These are phyloP conservation scores for Lophura swinhoii DNA, from an alignment of 2,797 vertebrate species.

Conservation along the genomic window DNA sequence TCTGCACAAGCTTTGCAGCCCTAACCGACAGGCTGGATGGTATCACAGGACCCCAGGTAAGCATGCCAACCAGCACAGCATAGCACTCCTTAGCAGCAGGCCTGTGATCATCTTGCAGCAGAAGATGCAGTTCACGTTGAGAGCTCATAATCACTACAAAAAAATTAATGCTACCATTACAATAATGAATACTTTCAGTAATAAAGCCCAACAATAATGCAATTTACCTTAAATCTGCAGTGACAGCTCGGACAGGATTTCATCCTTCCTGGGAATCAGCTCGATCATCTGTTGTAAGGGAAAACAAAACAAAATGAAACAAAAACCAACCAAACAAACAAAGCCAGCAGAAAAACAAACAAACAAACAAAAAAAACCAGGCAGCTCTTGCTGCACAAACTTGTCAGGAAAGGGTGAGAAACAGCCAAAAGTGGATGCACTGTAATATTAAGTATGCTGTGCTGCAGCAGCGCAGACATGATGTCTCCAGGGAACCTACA, in stretches of 20 bases:
- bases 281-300: not conserved
- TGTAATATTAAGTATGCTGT: not conserved
- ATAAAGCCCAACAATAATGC: not conserved
- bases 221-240: not conserved
- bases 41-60: fast-evolving
- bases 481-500: not conserved
- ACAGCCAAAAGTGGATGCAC: not conserved
- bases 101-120: not conserved
- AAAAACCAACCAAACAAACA: not conserved
- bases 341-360: too few relatives aligned
- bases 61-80: fast-evolving
- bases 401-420: not conserved
- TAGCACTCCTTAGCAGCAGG: fast-evolving
- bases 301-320: not conserved
- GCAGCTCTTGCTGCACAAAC: not conserved
- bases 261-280: not conserved
- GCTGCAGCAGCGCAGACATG: not conserved
- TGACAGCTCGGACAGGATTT: not conserved
- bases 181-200: not conserved
- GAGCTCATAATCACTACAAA: not conserved
- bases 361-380: not conserved
- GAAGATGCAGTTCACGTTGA: not conserved
- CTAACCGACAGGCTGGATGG: fast-evolving
- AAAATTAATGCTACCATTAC: not conserved
- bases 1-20: fast-evolving